A percentile compares a stretch with the other conserved stretches of the same genome.
Conservation (phyloP, 2,888 invertebrate species). For the Nephrotoma flavescens region DNA sequence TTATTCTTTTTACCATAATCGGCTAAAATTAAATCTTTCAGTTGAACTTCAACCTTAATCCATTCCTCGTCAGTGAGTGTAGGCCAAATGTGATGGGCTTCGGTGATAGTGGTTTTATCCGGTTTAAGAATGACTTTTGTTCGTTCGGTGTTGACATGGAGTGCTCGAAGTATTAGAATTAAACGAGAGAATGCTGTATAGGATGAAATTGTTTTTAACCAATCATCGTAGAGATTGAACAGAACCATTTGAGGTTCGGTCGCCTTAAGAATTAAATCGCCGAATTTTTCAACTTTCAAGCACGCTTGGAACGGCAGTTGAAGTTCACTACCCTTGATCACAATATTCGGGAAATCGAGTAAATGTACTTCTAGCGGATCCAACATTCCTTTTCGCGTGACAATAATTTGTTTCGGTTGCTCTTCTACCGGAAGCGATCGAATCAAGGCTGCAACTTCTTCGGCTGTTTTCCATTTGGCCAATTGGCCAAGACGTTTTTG, state of each 20-base stretch:
- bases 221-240: constrained; percentile 98
- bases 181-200: constrained; percentile 97
- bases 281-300: constrained; percentile 97
- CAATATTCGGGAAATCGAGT: constrained; percentile 99
- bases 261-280: constrained; percentile 95
- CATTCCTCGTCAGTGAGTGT: constrained; percentile 95
- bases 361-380: constrained; percentile 99
- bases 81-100: constrained; percentile 99
- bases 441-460: constrained; percentile 98
- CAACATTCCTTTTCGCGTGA: constrained; percentile 99
- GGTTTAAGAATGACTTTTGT: constrained; percentile 98
- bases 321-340: constrained; percentile 97
- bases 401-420: constrained; percentile 99
- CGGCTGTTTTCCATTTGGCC: constrained; percentile 99
- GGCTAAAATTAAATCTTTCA: constrained; percentile 95
- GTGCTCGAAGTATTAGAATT: constrained; percentile 87
- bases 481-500: constrained; percentile 98
- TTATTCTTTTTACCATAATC: constrained; percentile 99
- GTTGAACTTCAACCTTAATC: constrained; percentile 97
- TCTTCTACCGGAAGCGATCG: constrained; percentile 98
- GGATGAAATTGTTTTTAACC: constrained; percentile 97
- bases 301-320: constrained; percentile 99
- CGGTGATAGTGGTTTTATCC: constrained; percentile 97
- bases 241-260: constrained; percentile 99
- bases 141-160: constrained; percentile 97